These are phyloP conservation scores for Julus scanicus DNA, from an alignment of 2,888 invertebrate species.

Conservation along the genomic window DNA sequence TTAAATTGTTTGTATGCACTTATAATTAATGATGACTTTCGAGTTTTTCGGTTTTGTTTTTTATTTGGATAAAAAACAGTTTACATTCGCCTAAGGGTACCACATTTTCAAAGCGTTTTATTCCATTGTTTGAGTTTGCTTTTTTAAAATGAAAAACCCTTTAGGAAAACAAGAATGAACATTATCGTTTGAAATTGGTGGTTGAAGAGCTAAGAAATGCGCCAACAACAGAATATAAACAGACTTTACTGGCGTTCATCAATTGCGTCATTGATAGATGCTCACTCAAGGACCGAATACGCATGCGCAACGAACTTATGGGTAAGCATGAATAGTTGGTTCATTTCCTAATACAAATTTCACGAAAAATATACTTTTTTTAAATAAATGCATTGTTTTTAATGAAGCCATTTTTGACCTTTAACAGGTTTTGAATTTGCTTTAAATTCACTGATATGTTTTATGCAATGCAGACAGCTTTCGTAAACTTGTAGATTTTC, in stretches of 20 bases:
- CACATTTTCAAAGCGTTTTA: neutral
- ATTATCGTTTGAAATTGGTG: slow-evolving; percentile 89
- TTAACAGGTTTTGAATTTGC: too few species aligned
- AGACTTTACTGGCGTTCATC: slow-evolving; percentile 90
- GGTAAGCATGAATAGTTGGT: slow-evolving; percentile 72
- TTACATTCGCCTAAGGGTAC: neutral
- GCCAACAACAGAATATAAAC: slow-evolving; percentile 86
- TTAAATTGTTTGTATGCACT: neutral
- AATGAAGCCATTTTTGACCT: too few species aligned
- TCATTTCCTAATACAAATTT: neutral
- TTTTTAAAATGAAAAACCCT: neutral
- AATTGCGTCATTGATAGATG: slow-evolving; percentile 96
- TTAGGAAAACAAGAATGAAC: slow-evolving; percentile 84
- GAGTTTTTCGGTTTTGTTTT: slow-evolving; percentile 37
- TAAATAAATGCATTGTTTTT: too few species aligned
- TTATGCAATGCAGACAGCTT: too few species aligned
- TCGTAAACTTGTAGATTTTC: too few species aligned
- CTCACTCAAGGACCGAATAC: slow-evolving; percentile 84
- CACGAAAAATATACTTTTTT: too few species aligned
- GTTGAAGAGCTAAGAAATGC: slow-evolving; percentile 88
- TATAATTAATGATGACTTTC: neutral
- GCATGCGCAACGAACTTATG: slow-evolving; percentile 93
- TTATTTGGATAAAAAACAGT: neutral
- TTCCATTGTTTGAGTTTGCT: neutral
- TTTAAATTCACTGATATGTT: too few species aligned